Conservation (phyloP, 1,140 invertebrate genomes). For the Scylla paramamosain region DNA sequence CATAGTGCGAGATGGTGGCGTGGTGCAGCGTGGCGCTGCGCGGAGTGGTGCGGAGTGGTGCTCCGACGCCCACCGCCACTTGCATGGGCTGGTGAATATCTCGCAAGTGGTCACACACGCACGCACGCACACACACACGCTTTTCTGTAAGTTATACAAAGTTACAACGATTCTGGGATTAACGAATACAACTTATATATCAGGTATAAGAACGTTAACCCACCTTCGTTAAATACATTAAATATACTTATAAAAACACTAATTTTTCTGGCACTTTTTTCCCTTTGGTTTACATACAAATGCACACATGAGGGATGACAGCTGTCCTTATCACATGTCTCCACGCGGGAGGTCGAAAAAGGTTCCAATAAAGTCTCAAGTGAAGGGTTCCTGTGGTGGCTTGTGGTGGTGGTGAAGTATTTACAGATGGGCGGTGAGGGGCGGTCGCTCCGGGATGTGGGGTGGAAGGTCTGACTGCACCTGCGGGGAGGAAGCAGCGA, state of each 20-base stretch:
- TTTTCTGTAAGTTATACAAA: constrained; percentile 23
- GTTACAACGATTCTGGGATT: neutral
- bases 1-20: too few relatives aligned
- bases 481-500: neutral
- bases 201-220: neutral
- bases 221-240: neutral
- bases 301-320: neutral
- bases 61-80: neutral
- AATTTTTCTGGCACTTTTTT: too few relatives aligned
- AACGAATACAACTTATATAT: neutral
- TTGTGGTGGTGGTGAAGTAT: neutral
- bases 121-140: constrained; percentile 46
- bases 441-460: neutral
- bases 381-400: neutral
- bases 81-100: neutral
- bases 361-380: neutral
- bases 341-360: neutral
- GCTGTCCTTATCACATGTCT: neutral
- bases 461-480: neutral
- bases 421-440: neutral
- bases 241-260: neutral
- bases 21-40: neutral
- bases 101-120: neutral
- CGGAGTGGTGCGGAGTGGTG: neutral
- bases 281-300: neutral